Conservation (phyloP, 2,888 invertebrate genomes). For the Ectropis crepuscularia region DNA sequence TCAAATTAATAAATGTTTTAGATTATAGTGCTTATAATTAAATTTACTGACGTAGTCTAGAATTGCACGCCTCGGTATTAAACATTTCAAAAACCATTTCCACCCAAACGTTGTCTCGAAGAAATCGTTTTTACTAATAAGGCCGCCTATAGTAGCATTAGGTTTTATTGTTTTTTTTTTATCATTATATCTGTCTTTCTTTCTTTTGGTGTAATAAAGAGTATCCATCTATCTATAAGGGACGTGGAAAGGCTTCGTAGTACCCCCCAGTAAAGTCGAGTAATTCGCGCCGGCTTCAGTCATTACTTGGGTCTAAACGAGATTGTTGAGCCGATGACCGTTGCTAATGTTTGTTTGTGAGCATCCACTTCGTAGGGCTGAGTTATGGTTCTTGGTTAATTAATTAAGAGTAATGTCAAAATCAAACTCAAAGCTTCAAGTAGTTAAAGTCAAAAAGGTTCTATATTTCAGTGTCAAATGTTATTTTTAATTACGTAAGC, state of each 20-base stretch:
- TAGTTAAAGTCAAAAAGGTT: not conserved
- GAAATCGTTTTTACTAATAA: no score
- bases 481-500: not conserved
- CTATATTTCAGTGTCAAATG: not conserved
- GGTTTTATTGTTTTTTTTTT: no score
- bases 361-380: slow-evolving; percentile 14
- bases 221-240: slow-evolving; percentile 15
- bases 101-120: no score
- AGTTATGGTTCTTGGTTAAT: slow-evolving; percentile 25
- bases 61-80: no score
- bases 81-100: no score
- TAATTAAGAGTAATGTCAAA: slow-evolving; percentile 17
- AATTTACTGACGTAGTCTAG: no score
- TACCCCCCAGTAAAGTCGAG: slow-evolving; percentile 53
- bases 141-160: no score
- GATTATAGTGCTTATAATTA: no score
- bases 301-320: slow-evolving; percentile 55
- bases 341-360: slow-evolving; percentile 47
- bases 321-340: slow-evolving; percentile 63
- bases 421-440: not conserved
- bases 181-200: no score
- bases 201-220: no score
- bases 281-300: slow-evolving; percentile 56
- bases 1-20: no score
- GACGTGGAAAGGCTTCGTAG: slow-evolving; percentile 42